These are phyloP conservation scores for Pithys albifrons DNA, from an alignment of 2,113 vertebrate species.

Conservation along the genomic window DNA sequence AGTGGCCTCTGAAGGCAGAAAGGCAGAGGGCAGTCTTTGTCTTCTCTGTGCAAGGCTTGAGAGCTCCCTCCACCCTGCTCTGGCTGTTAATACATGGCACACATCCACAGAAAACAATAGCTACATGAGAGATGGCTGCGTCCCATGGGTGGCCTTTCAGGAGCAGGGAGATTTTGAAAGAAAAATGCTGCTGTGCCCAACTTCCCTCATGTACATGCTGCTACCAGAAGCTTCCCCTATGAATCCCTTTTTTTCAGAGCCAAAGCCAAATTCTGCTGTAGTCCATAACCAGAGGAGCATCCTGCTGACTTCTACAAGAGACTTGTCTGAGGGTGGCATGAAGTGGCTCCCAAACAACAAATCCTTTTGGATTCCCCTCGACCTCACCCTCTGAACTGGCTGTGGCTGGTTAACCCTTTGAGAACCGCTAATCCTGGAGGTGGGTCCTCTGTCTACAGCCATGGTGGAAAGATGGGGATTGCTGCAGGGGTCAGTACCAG, in stretches of 20 bases:
- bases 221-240: constrained; percentile 50
- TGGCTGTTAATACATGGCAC: not conserved
- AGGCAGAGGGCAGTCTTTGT: constrained; percentile 62
- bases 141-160: constrained; percentile 65
- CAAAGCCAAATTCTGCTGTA: not conserved
- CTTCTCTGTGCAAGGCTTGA: not conserved
- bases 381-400: not conserved
- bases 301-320: constrained; percentile 45
- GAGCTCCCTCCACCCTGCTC: not conserved
- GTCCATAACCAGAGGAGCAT: constrained; percentile 24
- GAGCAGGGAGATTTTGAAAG: constrained; percentile 56
- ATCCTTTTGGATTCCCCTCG: not conserved
- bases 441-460: not conserved
- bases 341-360: constrained; percentile 15
- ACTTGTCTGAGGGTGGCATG: constrained; percentile 43
- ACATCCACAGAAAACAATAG: constrained; percentile 53
- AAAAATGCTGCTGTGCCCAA: constrained; percentile 39
- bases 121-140: not conserved
- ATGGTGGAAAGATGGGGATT: rapidly evolving
- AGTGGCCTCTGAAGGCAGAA: constrained; percentile 11
- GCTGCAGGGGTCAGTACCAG: not conserved
- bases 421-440: rapidly evolving
- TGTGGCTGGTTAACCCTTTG: not conserved
- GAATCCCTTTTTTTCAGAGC: constrained; percentile 45
- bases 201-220: constrained; percentile 48